Conservation (phyloP, 37 sponge, comb jelly and placozoan genomes). For the Petrosia ficiformis region DNA sequence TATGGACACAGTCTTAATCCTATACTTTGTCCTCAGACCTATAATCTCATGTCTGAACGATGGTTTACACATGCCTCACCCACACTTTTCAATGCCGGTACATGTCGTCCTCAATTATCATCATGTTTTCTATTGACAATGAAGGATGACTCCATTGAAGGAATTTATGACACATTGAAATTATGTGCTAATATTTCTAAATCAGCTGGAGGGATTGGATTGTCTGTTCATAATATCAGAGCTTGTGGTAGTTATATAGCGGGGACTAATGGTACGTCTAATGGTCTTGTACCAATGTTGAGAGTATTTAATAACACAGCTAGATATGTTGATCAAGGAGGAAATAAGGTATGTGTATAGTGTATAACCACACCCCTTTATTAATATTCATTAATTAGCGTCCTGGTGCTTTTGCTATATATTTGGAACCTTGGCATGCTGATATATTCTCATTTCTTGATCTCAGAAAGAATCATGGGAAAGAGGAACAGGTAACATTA, state of each 20-base stretch:
- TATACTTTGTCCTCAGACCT: constrained; percentile 66
- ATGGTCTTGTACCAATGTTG: constrained; percentile 98
- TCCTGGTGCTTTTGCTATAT: constrained; percentile 99
- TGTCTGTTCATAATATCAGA: constrained; percentile 88
- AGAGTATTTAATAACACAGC: constrained; percentile 98
- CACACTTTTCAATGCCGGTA: constrained; percentile 98
- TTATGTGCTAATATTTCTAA: constrained; percentile 97
- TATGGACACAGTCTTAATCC: background rate
- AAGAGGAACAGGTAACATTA: constrained; percentile 81
- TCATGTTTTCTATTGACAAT: constrained; percentile 96
- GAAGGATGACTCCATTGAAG: constrained; percentile 98
- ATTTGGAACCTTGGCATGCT: constrained; percentile 98
- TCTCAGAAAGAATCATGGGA: constrained; percentile 95
- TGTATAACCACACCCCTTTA: background rate
- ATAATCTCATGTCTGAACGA: constrained; percentile 96
- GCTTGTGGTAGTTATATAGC: constrained; percentile 96
- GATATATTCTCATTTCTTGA: constrained; percentile 96
- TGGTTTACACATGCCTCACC: constrained; percentile 99
- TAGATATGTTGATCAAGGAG: constrained; percentile 98
- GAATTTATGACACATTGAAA: constrained; percentile 99
- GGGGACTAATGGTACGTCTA: constrained; percentile 96
- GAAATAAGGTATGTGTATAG: constrained; percentile 72
- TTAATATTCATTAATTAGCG: constrained; percentile 39
- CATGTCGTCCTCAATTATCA: constrained; percentile 95
- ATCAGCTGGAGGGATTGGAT: constrained; percentile 97